Base-by-base conservation (phyloP, 2,797 vertebrate species). In the Chlorospingus semifuscus region DNA sequence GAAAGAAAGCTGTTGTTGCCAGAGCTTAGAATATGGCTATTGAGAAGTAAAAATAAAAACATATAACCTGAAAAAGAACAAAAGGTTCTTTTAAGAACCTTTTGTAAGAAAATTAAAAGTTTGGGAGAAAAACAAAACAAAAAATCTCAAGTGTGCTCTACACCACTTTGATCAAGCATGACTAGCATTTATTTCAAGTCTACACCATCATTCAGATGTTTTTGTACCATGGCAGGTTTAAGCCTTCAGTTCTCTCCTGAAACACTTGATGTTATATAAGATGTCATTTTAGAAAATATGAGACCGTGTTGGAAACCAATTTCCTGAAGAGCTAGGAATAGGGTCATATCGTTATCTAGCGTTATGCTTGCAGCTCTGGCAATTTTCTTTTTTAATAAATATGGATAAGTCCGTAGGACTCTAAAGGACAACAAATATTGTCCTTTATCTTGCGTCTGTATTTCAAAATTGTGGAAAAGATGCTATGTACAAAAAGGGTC, bases 271-370 rank as follows among this genome's bases (percentile, higher is more conserved):
- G 75, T 91, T 93, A 72, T 68, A 15, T 59, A 94, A 93, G 61
- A 64, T 96, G 93, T 94, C 91, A 94, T 91, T 97, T 93, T 74
- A 93, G 85, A 94, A 96, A 94, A 94, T 83, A 94, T 22, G 78
- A 94, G 44, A 69, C 66, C 4, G 13, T 76, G 94, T 52, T 94
- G 83, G 89, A 95, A 97, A 94, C 68, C 93, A 97, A 96, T 97
- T 96, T 97, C 95, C 95, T 96, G 95, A 93, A 93, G 85, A 84
- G 74, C 74, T 79, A 90, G 34, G 30, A 92, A 65, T 3, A 94
- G 69, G 79, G 66, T 87, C 83, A 42, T 60, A 42, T 44, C 0
- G 34, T 95, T 95, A 95, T 94, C 95, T 94, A 26, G 74, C 63
- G 83, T 89, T 82, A 76, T 12, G 79, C 47, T 83, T 50, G 66